Evolutionary conservation across 2,113 vertebrate species (phyloP).

Genomic region (Labeo catla): DNA sequence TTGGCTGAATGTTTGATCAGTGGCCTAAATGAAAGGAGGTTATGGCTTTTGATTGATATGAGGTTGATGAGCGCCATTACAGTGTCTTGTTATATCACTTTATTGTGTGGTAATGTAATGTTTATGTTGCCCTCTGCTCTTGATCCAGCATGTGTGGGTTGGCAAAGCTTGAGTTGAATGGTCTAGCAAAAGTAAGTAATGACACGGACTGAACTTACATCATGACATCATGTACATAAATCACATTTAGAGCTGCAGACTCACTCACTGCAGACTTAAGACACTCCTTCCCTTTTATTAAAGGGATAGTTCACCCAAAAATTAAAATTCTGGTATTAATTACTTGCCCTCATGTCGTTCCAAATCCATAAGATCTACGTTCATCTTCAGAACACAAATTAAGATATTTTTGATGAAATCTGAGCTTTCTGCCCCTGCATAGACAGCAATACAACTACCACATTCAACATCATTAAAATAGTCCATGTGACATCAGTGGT

Average conservation of each 20-base stretch:
- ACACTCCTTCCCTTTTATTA: background rate
- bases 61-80: constrained; percentile 10
- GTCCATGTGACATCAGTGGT: too few relatives aligned
- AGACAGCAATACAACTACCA: too few relatives aligned
- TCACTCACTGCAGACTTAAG: background rate
- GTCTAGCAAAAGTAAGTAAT: constrained; percentile 18
- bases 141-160: constrained; percentile 22
- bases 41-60: constrained; percentile 22
- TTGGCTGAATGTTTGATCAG: constrained; percentile 5
- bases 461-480: too few relatives aligned
- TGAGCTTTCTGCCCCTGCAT: too few relatives aligned
- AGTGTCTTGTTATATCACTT: background rate
- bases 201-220: background rate
- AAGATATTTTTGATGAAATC: background rate
- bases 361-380: background rate
- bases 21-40: constrained; percentile 1
- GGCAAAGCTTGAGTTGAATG: constrained; percentile 22
- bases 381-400: background rate
- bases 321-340: background rate
- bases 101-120: constrained; percentile 28
- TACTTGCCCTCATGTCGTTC: background rate
- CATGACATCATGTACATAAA: constrained; percentile 23
- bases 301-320: background rate
- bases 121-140: constrained; percentile 11
- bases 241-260: background rate